Base-by-base conservation (phyloP, 2,113 vertebrate species). In the Chaetodon trifascialis region DNA sequence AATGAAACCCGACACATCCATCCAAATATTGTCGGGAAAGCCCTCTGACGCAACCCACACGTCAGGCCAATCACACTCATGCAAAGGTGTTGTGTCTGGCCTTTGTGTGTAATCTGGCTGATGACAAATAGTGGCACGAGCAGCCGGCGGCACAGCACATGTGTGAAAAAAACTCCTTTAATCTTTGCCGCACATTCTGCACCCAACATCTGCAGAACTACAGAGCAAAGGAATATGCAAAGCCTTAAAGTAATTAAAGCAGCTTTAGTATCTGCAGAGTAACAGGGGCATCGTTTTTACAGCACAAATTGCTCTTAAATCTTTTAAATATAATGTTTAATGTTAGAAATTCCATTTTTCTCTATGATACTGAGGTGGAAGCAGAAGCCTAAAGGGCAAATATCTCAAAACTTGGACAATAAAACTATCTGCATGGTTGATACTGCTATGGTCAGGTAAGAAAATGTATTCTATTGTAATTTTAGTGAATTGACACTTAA, bases 11-110 rank as follows among this genome's bases (percentile, higher is more conserved):
- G 54, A 87, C 66, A 86, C 83, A 77, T 82, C 71, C 52, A 81
- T 82, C 76, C 62, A 82, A 86, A 84, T 89, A 86, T 73, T 91
- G 75, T 72, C 34, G 19, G 88, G 83, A 89, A 91, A 89, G 65
- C 68, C 84, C 75, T 81, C 17, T 77, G 83, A 82, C 62, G 40
- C 73, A 77, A 58, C 17, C 38, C 55, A 42, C 47, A 44, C 64
- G 6, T 66, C 44, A 65, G 78, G 64, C 91, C 82, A 79, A 65
- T 83, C 68, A 23, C 63, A 62, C 34, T 70, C 62, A 23, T 76
- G 59, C 77, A 79, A 54, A 75, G 47, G 78, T 82, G 80, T 36
- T 56, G 25, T 71, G 49, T 78, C 62, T 47, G 34, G 70, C 73
- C 72, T 64, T 81, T 82, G 84, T 88, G 79, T 79, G 82, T 63